These are phyloP conservation scores for Autographa gamma DNA, from an alignment of 2,888 invertebrate genomes.

Conservation along the genomic window DNA sequence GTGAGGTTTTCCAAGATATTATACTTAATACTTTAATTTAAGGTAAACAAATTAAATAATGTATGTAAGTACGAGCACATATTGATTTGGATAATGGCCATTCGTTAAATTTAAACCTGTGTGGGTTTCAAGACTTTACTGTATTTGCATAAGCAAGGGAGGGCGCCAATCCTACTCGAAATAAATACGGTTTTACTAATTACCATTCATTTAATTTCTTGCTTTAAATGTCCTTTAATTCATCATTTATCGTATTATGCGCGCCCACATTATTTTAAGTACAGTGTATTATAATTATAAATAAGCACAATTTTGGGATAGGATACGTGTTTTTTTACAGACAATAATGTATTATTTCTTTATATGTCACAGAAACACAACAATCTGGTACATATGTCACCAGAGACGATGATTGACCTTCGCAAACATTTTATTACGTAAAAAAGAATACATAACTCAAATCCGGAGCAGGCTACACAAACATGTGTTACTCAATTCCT, in stretches of 20 bases:
- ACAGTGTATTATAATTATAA: no score
- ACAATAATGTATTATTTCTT: no score
- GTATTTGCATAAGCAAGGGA: background rate
- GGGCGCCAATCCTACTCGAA: background rate
- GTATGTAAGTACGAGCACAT: no score
- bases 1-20: no score
- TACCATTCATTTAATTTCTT: slow-evolving; percentile 1
- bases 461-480: slow-evolving; percentile 3
- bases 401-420: background rate
- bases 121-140: background rate
- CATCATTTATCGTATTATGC: background rate
- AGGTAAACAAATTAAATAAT: no score
- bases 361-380: background rate
- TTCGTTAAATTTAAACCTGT: background rate
- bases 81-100: no score
- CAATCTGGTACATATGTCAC: background rate
- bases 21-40: no score
- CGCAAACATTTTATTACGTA: background rate
- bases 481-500: slow-evolving; percentile 12
- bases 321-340: no score
- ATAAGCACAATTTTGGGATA: no score
- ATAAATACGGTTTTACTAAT: slow-evolving; percentile 1
- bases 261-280: slow-evolving; percentile 1
- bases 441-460: background rate
- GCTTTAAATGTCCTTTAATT: background rate